Base-by-base conservation (phyloP, 2,888 invertebrate genomes). In the Trichogramma evanescens region DNA sequence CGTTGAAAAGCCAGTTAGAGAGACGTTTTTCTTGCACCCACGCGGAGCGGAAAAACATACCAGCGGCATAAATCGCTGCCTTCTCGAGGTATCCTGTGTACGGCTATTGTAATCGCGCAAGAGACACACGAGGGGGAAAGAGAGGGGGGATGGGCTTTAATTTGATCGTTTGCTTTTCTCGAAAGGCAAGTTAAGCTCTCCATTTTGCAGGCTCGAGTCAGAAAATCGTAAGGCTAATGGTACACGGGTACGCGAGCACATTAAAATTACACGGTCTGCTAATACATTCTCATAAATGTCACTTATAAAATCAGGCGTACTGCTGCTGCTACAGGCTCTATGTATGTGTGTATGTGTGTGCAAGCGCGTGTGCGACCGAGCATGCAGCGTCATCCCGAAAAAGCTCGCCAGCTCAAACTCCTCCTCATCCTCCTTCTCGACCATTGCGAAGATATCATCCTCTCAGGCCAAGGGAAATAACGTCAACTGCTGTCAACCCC, bases 211-310 rank as follows among this genome's bases (percentile, higher is more conserved):
- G 39, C 43, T 48, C 46, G 51, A 54, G 61, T 62, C 26, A 26
- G 26, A 62, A 62, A 62, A 63, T 50, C 61, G 51, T 45, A 59
- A 59, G 63, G 62, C 63, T 65, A 67, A 66, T 63, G 67, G 63
- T 61, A 60, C 56, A 61, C 62, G 2, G 26, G 63, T 64, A 59
- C 65, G 26, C 26, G 26, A 26, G 26, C 67, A 26, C 67, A 64
- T 66, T 65, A 66, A 68, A 71, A 69, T 70, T 69, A 66, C 67
- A 64, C 61, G 59, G 65, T 26, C 55, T 62, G 57, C 66, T 64
- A 67, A 71, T 69, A 69, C 65, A 66, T 70, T 68, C 68, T 68
- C 67, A 69, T 70, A 67, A 68, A 66, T 58, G 67, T 67, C 67
- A 67, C 66, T 71, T 69, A 26, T 26, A 68, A 65, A 63, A 61